Base-by-base conservation (phyloP, 2,113 vertebrate species). In the Labeo rohita region DNA sequence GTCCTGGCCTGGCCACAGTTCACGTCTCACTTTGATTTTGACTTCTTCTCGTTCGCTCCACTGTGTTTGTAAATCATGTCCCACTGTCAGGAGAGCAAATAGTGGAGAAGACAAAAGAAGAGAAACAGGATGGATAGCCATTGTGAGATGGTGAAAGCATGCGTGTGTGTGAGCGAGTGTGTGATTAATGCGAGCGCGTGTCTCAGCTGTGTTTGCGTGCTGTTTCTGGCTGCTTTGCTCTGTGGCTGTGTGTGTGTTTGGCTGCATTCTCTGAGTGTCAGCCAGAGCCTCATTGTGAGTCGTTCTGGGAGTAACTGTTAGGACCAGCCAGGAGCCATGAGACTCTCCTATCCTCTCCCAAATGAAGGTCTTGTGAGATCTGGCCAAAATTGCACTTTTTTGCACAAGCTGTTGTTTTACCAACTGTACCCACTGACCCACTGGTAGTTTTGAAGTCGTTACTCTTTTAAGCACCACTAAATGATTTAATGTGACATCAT, bases 241-340 rank as follows among this genome's bases (percentile, higher is more conserved):
- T 75, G 21, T 84, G 72, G 52, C 28, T 63, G 81, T 83, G 80
- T 83, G 81, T 83, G 65, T 84, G 36, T 84, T 74, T 84, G 83
- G 70, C 70, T 59, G 1, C 6, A 23, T 63, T 75, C 23, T 65
- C 56, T 65, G 54, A 65, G 13, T 76, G 72, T 84, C 23, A 84
- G 83, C 83, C 83, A 84, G 72, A 84, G 43, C 72, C 56, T 54
- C 10, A 59, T 39, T 81, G 47, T 72, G 83, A 70, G 34, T 59
- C 23, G 18, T 56, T 74, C 77, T 23, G 79, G 28, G 86, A 74
- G 80, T 82, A 72, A 66, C 52, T 13, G n/a, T 80, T 81, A 82
- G 61, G 36, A 78, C 18, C 49, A 81, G 84, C 45, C 34, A 43
- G 70, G 34, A 75, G 50, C 61, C 63, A 21, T 73, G 13, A 84